A percentile compares a stretch with the other conserved stretches of the same genome.
phyloP scores from a whole-genome alignment of 1,140 invertebrate species.

The Lasaia peninsularis region DNA sequence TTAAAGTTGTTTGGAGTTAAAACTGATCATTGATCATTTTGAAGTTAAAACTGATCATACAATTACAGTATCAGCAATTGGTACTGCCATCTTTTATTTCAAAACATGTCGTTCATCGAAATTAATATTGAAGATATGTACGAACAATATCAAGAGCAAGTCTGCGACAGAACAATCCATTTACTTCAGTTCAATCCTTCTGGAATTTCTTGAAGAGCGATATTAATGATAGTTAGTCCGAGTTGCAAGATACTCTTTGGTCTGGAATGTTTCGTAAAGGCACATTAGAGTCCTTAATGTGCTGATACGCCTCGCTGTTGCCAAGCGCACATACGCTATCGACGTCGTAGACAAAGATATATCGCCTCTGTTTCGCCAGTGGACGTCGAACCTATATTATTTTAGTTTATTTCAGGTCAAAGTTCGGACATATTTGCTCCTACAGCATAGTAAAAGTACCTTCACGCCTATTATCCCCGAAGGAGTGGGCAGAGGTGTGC shows the following conservation, averaged over 20 bases:
- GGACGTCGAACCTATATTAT: constrained; percentile 1
- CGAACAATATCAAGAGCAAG: background rate
- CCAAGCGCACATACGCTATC: constrained; percentile 5
- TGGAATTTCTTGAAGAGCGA: constrained; percentile 1
- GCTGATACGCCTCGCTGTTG: constrained; percentile 5
- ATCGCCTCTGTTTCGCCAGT: constrained; percentile 1
- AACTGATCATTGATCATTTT: too few relatives aligned
- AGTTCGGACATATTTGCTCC: background rate
- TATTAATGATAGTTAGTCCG: constrained; percentile 9
- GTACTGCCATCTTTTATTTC: background rate
- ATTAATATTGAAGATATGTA: background rate
- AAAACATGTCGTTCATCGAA: too few relatives aligned
- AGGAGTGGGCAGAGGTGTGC: too few relatives aligned
- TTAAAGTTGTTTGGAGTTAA: too few relatives aligned
- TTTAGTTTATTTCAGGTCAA: constrained; percentile 1
- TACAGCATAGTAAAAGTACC: too few relatives aligned
- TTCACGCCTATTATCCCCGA: too few relatives aligned
- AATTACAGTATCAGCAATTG: too few relatives aligned
- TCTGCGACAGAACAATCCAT: background rate
- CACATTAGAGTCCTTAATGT: constrained; percentile 11
- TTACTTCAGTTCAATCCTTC: background rate
- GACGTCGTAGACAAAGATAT: constrained; percentile 11
- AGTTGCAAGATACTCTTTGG: constrained; percentile 6
- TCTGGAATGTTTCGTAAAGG: constrained; percentile 6
- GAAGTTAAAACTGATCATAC: too few relatives aligned